These are phyloP conservation scores for Nerophis ophidion DNA, from an alignment of 2,113 vertebrate species.

Conservation along the genomic window DNA sequence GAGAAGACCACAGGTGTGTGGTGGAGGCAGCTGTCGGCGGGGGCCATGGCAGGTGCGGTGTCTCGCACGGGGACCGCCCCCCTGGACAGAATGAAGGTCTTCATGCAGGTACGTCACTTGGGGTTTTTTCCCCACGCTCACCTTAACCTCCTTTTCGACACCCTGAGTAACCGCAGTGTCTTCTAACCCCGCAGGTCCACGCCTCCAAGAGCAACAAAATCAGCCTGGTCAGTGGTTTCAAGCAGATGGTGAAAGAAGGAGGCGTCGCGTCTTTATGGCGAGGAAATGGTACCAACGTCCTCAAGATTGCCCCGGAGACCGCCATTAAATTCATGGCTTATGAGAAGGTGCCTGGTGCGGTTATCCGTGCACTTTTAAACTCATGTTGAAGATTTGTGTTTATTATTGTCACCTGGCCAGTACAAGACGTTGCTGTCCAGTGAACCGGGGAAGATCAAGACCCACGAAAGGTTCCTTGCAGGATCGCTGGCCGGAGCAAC, in stretches of 20 bases:
- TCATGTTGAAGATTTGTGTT: background rate
- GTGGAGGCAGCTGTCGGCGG: conserved; percentile 90
- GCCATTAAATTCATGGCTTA: conserved; percentile 98
- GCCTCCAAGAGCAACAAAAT: conserved; percentile 84
- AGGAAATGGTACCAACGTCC: conserved; percentile 93
- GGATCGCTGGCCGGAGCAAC: conserved; percentile 94
- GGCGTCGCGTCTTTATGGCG: conserved; percentile 87
- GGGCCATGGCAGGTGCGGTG: conserved; percentile 85
- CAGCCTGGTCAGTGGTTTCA: conserved; percentile 83
- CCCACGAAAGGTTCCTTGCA: conserved; percentile 87
- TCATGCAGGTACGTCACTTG: conserved; percentile 86
- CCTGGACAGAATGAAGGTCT: conserved; percentile 93
- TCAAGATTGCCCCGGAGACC: conserved; percentile 96
- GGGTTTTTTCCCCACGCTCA: background rate
- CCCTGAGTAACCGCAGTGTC: background rate
- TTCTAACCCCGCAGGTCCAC: conserved; percentile 77
- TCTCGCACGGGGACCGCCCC: conserved; percentile 95
- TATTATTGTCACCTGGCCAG: conserved; percentile 52
- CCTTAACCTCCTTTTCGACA: background rate
- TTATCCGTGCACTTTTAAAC: background rate
- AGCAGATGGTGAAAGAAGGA: conserved; percentile 94
- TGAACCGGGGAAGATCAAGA: conserved; percentile 80
- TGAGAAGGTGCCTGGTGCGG: conserved; percentile 85
- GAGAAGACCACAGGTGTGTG: conserved; percentile 88
- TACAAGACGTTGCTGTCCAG: conserved; percentile 87